A percentile compares a stretch with the other conserved stretches of the same genome.
Conservation (phyloP, 2,888 invertebrate genomes). For the Chrysodeixis includens region DNA sequence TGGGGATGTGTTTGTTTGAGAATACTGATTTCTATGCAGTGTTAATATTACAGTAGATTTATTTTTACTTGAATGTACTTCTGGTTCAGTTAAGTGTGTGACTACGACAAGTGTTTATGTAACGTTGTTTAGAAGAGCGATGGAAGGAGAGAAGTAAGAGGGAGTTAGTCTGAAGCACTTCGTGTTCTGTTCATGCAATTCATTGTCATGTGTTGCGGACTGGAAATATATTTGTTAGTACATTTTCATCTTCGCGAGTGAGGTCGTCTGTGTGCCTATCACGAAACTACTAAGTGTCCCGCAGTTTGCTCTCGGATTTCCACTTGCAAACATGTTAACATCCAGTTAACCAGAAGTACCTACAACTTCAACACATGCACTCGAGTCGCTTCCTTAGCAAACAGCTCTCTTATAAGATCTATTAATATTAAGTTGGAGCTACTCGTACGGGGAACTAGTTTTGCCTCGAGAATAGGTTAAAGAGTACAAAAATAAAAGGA, state of each 20-base stretch:
- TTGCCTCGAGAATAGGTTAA: slow-evolving; percentile 7
- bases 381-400: slow-evolving; percentile 57
- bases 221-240: slow-evolving; percentile 74
- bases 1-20: background rate
- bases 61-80: background rate
- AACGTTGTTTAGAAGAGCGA: slow-evolving; percentile 31
- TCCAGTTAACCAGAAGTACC: slow-evolving; percentile 63
- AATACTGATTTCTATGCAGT: background rate
- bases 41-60: background rate
- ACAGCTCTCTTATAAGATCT: slow-evolving; percentile 54
- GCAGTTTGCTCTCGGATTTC: slow-evolving; percentile 79
- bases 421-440: slow-evolving; percentile 57
- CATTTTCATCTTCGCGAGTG: slow-evolving; percentile 56
- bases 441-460: slow-evolving; percentile 31
- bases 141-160: slow-evolving; percentile 27
- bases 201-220: slow-evolving; percentile 66
- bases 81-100: slow-evolving; percentile 14
- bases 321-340: slow-evolving; percentile 71
- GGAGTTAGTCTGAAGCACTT: slow-evolving; percentile 8
- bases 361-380: slow-evolving; percentile 61
- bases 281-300: slow-evolving; percentile 69
- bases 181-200: slow-evolving; percentile 25
- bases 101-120: slow-evolving; percentile 19
- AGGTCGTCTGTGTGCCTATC: slow-evolving; percentile 65
- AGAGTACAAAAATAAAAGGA: too few relatives aligned